Evolutionary conservation across 2,797 vertebrate genomes (phyloP), one percentile per base, ranked within the genome.

Genomic region (Luscinia luscinia): DNA sequence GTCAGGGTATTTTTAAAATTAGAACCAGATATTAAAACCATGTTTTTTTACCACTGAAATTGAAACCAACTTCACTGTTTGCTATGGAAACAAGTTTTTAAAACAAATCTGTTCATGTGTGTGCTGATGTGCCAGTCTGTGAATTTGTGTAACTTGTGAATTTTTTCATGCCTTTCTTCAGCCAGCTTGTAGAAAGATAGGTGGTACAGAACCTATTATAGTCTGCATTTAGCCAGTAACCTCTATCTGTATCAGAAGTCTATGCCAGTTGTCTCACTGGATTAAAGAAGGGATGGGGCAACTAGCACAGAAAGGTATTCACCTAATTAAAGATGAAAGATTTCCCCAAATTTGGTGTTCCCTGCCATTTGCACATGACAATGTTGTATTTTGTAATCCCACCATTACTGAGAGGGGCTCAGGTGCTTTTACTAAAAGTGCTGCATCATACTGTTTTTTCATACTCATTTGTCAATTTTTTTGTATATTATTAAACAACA

Each of bases 131-230:
- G 40, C 43, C 61, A 83, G 19, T 64, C 19, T 2, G 0, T 36
- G 57, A 34, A 48, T 95, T 95, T 87, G 59, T 80, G 52, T 80
- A 86, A 82, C 36, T 58, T 41, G n/a, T 6, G 32, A 32, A 67
- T 80, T 90, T 94, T 92, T 87, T 87, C 69, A 48, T 64, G 34
- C 21, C 17, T 72, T 88, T 89, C 83, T 87, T 49, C 16, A 51
- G 13, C 28, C 9, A 8, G 20, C 19, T 66, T 69, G 55, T 75
- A 62, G 58, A 72, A 83, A 17, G n/a, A 62, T 26, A 59, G 15
- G 9, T 40, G 23, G 5, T 77, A 9, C 24, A 84, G 48, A 90
- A 43, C 11, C 14, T 49, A 1, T 43, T 69, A 15, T 2, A 48
- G 27, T 45, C 19, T 91, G 43, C 22, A 27, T 79, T 57, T 15